Evolutionary conservation across 2,888 invertebrate genomes (phyloP), one percentile per base, ranked within the genome.

Genomic region (Scaptomyza tumidula): DNA sequence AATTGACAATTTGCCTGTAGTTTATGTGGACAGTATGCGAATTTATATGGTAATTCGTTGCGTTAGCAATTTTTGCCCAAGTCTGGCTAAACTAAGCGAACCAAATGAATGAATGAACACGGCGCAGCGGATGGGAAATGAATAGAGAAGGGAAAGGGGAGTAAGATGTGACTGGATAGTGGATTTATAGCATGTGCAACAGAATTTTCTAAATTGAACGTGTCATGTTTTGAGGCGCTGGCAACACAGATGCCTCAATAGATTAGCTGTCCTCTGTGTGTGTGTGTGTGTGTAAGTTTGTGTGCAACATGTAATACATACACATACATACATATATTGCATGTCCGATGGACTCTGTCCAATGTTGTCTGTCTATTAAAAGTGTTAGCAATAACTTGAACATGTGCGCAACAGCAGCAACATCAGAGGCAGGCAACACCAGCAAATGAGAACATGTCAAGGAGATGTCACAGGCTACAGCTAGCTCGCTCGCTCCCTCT

Each of bases 1-100:
- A 84, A 84, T 86, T 81, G 88, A 79, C 88, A 86, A 88, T 88
- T 86, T 78, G 88, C 71, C 69, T 56, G 71, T 84, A 78, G 86
- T 88, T 86, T 84, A 86, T 86, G 88, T 78, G 80, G 78, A 80
- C 86, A 65, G 73, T 57, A 71, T 68, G 72, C 60, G 75, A 88
- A 88, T 85, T 85, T 85, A 85, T 85, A 84, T 80, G 88, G 75
- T 86, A 75, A 86, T 81, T 63, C 64, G 71, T 52, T 62, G 75
- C 71, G 71, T 78, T 55, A 62, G 67, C 56, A 68, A 67, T 71
- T 69, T 79, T 78, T 71, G 62, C 56, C 16, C 41, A 70, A 63
- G 71, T 72, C 59, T 14, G 13, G 19, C 76, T 63, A 68, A 76
- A 71, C 52, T 52, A 37, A 52, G 52, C 48, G 73, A n/a, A 53